Base-by-base conservation (phyloP, 2,113 vertebrate genomes). In the Crotalus horridus region DNA sequence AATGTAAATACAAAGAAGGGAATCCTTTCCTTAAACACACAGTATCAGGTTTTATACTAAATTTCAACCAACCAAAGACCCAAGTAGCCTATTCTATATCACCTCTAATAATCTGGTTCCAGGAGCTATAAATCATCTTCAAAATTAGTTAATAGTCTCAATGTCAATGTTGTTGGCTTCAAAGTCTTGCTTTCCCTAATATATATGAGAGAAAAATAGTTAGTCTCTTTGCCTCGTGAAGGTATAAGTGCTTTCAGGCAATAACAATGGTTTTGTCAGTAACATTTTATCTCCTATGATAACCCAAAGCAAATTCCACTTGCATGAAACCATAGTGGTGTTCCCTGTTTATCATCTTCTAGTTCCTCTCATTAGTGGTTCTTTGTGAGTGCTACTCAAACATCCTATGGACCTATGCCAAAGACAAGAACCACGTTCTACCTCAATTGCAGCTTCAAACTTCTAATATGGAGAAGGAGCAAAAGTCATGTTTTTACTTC, bases 371-470 rank as follows among this genome's bases (percentile, higher is more conserved):
- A 87, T 89, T 33, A 55, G 26, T 89, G 88, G 20, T 23, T 81
- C 29, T 81, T 85, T 85, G 39, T 81, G 74, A 81, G n/a, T 89
- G 54, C n/a, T 51, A 85, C 81, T 64, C 6, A 53, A 64, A 33
- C 54, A 91, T 89, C 55, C 23, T 85, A 51, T 9, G 8, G 48
- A 51, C 48, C 48, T 51, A 64, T 89, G 56, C 74, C 69, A 24
- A 89, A 33, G 90, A 55, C 93, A 86, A 53, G 54, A 86, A 59
- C 10, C 69, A 61, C 23, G 54, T 91, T 59, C 87, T 55, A 89
- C 55, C 39, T 48, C 64, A 46, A 93, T 91, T 86, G 33, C 69
- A 61, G 74, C 43, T 91, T 93, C 33, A 88, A 53, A n/a, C 55
- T 1, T 91, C 24, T 39, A 88, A 88, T 21, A 89, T 20, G 29